Conservation (phyloP, 53 echinoderm and acorn worm genomes). For the Astropecten irregularis region DNA sequence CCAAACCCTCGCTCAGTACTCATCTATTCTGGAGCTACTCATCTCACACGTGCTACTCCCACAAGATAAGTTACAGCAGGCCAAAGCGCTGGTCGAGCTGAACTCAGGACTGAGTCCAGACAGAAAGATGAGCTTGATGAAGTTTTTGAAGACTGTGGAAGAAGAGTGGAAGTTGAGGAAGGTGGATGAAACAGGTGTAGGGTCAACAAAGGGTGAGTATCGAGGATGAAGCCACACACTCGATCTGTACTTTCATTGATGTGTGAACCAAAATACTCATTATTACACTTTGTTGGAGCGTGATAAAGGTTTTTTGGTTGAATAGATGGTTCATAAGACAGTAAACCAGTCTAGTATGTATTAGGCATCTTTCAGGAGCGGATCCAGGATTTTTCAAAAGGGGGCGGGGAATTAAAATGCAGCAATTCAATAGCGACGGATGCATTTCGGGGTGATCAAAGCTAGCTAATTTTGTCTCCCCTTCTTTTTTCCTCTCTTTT, state of each 20-base stretch:
- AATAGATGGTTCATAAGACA: too few relatives aligned
- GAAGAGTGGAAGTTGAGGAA: slow-evolving; percentile 4
- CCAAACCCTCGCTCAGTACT: slow-evolving; percentile 61
- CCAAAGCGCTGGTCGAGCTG: slow-evolving; percentile 59
- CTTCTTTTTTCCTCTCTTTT: too few relatives aligned
- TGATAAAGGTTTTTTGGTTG: too few relatives aligned
- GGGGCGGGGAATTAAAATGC: too few relatives aligned
- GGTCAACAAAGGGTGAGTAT: slow-evolving; percentile 49
- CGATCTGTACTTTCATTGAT: background rate
- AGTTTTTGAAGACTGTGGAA: slow-evolving; percentile 65
- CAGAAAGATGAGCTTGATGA: slow-evolving; percentile 74
- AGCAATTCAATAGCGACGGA: too few relatives aligned
- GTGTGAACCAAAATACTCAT: too few relatives aligned
- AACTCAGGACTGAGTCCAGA: slow-evolving; percentile 65
- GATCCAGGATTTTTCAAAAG: too few relatives aligned
- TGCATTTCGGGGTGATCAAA: too few relatives aligned
- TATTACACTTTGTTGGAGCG: too few relatives aligned
- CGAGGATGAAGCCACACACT: too few relatives aligned
- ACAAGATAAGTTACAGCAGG: slow-evolving; percentile 62
- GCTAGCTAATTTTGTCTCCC: too few relatives aligned
- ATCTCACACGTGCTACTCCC: slow-evolving; percentile 65
- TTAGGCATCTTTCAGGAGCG: background rate
- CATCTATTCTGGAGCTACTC: slow-evolving; percentile 70
- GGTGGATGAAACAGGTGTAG: background rate
- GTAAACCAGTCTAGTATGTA: too few relatives aligned